Evolutionary conservation across 2,888 invertebrate species (phyloP), one percentile per base, ranked within the genome.

Genomic region (Eupeodes luniger): DNA sequence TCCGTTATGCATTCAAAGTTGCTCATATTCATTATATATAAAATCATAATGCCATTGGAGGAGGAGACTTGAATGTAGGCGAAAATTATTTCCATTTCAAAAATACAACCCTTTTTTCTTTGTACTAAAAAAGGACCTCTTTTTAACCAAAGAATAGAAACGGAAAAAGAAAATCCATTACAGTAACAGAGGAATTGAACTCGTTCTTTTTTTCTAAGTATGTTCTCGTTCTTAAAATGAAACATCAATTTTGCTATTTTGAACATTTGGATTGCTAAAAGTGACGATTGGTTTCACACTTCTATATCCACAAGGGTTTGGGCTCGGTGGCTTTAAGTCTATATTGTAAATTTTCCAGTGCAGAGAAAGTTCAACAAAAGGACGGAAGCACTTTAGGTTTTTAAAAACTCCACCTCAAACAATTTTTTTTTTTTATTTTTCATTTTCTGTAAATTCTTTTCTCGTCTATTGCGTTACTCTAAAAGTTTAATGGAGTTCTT

Each of bases 161-260:
- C 81, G 79, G 83, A 80, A 40, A 83, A 80, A 72, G 83, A 83
- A 87, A 87, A 83, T 77, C 87, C 87, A 87, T 83, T 87, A 87
- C 64, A 80, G 86, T 77, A 76, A 80, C 76, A 77, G 27, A 27
- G 87, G 83, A 87, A 76, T 66, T 67, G 66, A 76, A 64, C n/a
- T 53, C 47, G 4, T 47, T 47, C 27, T 66, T 57, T 66, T 82
- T 79, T 76, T 79, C 44, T 19, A 19, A 9, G 47, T 82, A 19
- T 14, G 47, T 82, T 64, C 57, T 59, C 44, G 70, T 80, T 57
- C 80, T 53, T 70, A 79, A 70, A 80, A 62, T 85, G 69, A 51
- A 49, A 69, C 34, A 75, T 53, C 64, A 36, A 69, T 78, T 49
- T 57, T 59, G 62, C 51, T 81, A 72, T 72, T 72, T 62, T 69